These are phyloP conservation scores for Drosophila nannoptera DNA, from an alignment of 1,140 invertebrate species.

Conservation along the genomic window DNA sequence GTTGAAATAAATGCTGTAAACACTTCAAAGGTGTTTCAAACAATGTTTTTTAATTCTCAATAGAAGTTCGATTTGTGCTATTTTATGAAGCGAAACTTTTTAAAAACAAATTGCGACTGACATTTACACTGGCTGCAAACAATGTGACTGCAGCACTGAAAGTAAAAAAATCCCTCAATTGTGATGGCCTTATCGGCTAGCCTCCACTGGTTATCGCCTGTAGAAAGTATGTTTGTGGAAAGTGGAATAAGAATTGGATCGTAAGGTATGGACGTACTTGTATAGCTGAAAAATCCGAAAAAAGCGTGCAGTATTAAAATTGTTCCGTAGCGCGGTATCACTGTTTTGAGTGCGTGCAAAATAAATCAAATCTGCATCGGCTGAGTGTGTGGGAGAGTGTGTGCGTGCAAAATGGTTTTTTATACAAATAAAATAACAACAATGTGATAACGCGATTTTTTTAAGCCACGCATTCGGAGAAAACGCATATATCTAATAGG, in stretches of 20 bases:
- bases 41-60: constrained; percentile 7
- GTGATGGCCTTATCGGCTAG: not conserved
- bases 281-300: not conserved
- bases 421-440: constrained; percentile 17
- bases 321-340: constrained; percentile 2
- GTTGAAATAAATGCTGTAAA: constrained; percentile 3
- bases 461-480: not conserved
- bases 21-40: constrained; percentile 11
- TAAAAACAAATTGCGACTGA: constrained; percentile 51
- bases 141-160: constrained; percentile 18
- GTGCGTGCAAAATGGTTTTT: constrained; percentile 38
- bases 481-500: not conserved
- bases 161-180: constrained; percentile 1
- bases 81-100: constrained; percentile 32
- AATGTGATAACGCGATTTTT: constrained; percentile 28
- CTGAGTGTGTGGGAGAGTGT: constrained; percentile 13
- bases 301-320: constrained; percentile 2
- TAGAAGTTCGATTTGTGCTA: constrained; percentile 8
- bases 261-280: constrained; percentile 9
- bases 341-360: constrained; percentile 32
- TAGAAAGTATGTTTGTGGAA: constrained; percentile 1
- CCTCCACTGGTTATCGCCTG: constrained; percentile 7
- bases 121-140: constrained; percentile 42
- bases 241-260: constrained; percentile 9
- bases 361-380: constrained; percentile 45